Evolutionary conservation across 1,140 invertebrate genomes (phyloP).

Genomic region (Pomacea maculata): DNA sequence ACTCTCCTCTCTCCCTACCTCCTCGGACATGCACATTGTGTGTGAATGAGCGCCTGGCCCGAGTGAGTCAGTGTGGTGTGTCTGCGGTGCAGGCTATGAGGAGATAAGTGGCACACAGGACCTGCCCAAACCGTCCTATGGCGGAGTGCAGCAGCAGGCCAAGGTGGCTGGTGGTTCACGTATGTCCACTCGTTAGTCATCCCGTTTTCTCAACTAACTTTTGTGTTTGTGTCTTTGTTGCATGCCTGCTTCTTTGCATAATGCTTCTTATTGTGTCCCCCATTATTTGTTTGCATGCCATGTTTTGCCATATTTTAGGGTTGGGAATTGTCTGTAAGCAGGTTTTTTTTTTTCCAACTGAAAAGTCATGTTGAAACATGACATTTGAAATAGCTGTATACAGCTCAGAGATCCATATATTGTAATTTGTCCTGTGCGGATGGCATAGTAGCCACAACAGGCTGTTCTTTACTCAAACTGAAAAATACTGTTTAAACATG

Average conservation of each 20-base stretch:
- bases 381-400: too few species aligned
- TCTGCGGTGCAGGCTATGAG: constrained; percentile 72
- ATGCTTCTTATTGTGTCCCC: not conserved
- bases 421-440: too few species aligned
- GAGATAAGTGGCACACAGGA: constrained; percentile 70
- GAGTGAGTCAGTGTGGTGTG: constrained; percentile 3
- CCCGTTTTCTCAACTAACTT: constrained; percentile 22
- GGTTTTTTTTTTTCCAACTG: not conserved
- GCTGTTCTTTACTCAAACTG: too few species aligned
- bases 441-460: too few species aligned
- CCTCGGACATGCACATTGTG: too few species aligned
- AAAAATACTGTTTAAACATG: too few species aligned
- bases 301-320: too few species aligned
- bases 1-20: too few species aligned
- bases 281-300: too few species aligned
- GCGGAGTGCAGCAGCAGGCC: constrained; percentile 66
- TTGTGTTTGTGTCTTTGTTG: not conserved
- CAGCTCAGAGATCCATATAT: too few species aligned
- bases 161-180: constrained; percentile 66
- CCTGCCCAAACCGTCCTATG: constrained; percentile 70
- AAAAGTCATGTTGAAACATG: not conserved
- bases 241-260: constrained; percentile 1
- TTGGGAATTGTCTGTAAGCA: not conserved
- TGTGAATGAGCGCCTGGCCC: too few species aligned
- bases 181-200: constrained; percentile 39